Evolutionary conservation across 1,140 invertebrate species (phyloP).

Genomic region (Tribolium castaneum): DNA sequence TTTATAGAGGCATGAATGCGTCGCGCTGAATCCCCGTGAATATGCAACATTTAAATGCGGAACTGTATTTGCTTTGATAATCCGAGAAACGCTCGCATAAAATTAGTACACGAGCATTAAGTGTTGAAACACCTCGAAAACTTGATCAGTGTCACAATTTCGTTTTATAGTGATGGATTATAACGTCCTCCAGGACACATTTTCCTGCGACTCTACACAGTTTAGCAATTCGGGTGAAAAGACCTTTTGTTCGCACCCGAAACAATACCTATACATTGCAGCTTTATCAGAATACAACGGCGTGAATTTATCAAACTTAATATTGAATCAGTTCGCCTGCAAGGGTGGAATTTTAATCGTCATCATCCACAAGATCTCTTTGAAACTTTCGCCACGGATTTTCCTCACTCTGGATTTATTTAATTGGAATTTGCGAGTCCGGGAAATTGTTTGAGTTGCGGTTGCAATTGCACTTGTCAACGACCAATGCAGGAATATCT

Average conservation of each 20-base stretch:
- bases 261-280: conserved; percentile 43
- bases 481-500: conserved; percentile 33
- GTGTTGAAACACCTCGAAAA: conserved; percentile 5
- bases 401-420: conserved; percentile 29
- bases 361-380: conserved; percentile 11
- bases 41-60: conserved; percentile 34
- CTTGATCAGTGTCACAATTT: conserved; percentile 6
- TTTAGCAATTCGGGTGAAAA: conserved; percentile 38
- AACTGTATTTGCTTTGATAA: conserved; percentile 34
- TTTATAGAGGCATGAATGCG: conserved; percentile 4
- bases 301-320: conserved; percentile 42
- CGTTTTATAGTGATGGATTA: conserved; percentile 39
- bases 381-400: conserved; percentile 18
- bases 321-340: conserved; percentile 39
- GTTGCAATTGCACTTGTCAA: conserved; percentile 16
- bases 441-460: neutral
- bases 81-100: conserved; percentile 12
- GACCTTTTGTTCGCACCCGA: conserved; percentile 29
- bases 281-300: conserved; percentile 37
- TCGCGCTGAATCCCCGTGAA: conserved; percentile 21
- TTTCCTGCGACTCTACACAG: conserved; percentile 28
- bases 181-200: conserved; percentile 15
- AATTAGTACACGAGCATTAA: conserved; percentile 1
- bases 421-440: neutral
- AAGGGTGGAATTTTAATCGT: conserved; percentile 36